Percentiles rank a stretch among this genome's conserved stretches.
phyloP scores from a whole-genome alignment of 1,140 invertebrate genomes.

The Acromyrmex echinatior region DNA sequence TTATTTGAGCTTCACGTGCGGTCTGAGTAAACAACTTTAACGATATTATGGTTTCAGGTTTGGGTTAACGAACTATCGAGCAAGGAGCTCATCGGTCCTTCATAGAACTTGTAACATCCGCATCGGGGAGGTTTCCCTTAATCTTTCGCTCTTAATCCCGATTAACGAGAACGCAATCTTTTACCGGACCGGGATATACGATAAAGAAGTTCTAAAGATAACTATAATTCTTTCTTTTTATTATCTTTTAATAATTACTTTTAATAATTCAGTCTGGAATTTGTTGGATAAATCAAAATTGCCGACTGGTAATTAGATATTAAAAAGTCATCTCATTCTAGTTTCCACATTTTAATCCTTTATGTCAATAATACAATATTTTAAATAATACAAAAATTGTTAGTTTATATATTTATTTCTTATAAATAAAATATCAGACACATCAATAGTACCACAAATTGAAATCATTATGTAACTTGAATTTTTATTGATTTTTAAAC shows the following conservation, averaged over 20 bases:
- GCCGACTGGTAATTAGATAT: neutral
- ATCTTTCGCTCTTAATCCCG: conserved; percentile 60
- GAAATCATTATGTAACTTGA: neutral
- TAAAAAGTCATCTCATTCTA: neutral
- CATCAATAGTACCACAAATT: neutral
- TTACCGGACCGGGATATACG: conserved; percentile 24
- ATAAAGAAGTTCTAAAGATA: conserved; percentile 9
- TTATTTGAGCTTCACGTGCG: conserved; percentile 2
- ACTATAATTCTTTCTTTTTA: conserved; percentile 61
- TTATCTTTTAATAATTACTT: conserved; percentile 64
- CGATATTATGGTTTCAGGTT: conserved; percentile 51
- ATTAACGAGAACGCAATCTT: conserved; percentile 66
- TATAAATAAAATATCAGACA: neutral
- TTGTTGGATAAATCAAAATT: conserved; percentile 3
- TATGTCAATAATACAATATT: neutral
- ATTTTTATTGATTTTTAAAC: neutral
- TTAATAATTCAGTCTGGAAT: neutral
- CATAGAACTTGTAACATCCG: conserved; percentile 13
- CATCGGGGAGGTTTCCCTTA: conserved; percentile 35
- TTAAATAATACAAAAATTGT: neutral
- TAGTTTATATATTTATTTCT: neutral
- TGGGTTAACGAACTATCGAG: conserved; percentile 35
- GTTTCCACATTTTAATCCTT: too few species aligned
- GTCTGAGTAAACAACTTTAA: conserved; percentile 28
- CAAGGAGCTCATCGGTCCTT: neutral